A percentile compares a stretch with the other conserved stretches of the same genome.
phyloP scores from a whole-genome alignment of 2,888 invertebrate genomes.

The Pteria penguin region DNA sequence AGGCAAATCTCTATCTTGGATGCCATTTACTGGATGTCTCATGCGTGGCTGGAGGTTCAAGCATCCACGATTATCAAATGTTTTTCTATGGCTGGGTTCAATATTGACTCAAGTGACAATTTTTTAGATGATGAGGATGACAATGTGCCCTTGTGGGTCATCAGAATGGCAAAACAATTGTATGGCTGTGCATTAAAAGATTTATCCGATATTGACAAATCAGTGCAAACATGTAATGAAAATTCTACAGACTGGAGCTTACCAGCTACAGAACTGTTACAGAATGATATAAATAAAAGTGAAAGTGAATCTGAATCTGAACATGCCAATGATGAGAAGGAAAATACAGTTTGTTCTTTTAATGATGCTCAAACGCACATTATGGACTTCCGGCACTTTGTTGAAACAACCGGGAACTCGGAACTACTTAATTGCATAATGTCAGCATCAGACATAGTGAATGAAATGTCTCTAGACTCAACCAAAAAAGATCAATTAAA shows the following conservation, averaged over 20 bases:
- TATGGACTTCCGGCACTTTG: background rate
- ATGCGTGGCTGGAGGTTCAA: background rate
- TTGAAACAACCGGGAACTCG: background rate
- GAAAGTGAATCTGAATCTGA: background rate
- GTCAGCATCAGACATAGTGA: background rate
- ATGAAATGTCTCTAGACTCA: background rate
- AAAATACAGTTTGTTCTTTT: background rate
- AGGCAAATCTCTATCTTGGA: background rate
- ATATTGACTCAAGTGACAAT: background rate
- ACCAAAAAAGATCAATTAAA: too few relatives aligned
- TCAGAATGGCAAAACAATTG: background rate
- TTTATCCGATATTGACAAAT: background rate
- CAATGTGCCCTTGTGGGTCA: background rate
- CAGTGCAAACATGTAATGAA: background rate
- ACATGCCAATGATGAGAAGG: background rate
- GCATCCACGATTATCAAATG: background rate
- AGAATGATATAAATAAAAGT: background rate
- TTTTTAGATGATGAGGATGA: constrained; percentile 3
- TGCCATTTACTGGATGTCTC: background rate
- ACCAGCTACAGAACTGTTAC: background rate
- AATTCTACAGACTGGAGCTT: background rate
- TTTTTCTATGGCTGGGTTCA: background rate
- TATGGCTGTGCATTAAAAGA: background rate
- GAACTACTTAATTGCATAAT: background rate
- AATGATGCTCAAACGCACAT: background rate